Evolutionary conservation across 2,888 invertebrate species (phyloP), one percentile per base, ranked within the genome.

Genomic region (Masnerella sp.): DNA sequence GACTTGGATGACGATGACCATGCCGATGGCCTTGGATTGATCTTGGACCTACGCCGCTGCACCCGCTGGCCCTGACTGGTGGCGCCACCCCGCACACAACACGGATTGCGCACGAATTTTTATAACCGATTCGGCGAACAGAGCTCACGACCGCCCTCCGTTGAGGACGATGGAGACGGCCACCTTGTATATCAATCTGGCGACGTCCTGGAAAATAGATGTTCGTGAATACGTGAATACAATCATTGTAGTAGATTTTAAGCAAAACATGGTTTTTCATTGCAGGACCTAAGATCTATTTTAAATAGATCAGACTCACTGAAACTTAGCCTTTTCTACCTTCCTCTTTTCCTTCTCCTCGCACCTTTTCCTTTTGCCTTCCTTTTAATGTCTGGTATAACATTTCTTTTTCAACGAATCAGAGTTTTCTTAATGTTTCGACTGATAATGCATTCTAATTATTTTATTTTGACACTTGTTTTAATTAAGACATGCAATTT

Each of bases 101-200:
- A 40, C 20, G 68, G 49, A 68, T 62, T 52, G 58, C 61, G 42
- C 47, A 64, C 68, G 58, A 64, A 58, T 18, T 54, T 47, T 51
- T 49, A 59, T 61, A 76, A 74, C 71, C 78, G 76, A 75, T 81
- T 77, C 69, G 75, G 73, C 75, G 82, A 89, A 90, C 93, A 94
- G 94, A 93, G 93, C 91, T 93, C 94, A 89, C 91, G 93, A 88
- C 93, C 94, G 88, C 95, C 96, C 89, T 95, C 96, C 90, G 94
- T 98, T 90, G 96, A 97, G 93, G 98, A 99, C 92, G 99, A 99
- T 92, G 95, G 95, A 91, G 99, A 99, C 90, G 99, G 99, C 90
- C 99, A 99, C 91, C 96, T 99, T 91, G 95, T 99, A 90, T 99
- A 99, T 95, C 95, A 95, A 91, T 93, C 94, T 91, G 99, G 98